Base-by-base conservation (phyloP, 2,113 vertebrate genomes). In the Coryphaenoides rupestris region DNA sequence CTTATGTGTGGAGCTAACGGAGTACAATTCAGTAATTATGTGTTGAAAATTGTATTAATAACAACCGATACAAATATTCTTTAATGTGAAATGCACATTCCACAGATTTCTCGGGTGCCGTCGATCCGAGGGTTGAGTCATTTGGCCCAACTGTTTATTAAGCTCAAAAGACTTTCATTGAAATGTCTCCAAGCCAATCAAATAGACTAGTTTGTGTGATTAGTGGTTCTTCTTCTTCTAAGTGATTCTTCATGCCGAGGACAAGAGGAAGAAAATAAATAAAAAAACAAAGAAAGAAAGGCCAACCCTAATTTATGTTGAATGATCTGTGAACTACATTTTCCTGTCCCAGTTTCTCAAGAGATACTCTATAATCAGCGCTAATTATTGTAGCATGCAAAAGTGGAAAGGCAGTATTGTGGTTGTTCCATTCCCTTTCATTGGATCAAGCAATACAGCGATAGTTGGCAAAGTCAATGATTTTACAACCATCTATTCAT, bases 311-410 rank as follows among this genome's bases (percentile, higher is more conserved):
- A 80, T 83, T 88, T 77, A 65, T 70, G 84, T 82, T 74, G 74
- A 82, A 40, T 40, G 33, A 40, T 40, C 81, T 82, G 84, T 76
- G 81, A 82, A 66, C 70, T 75, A 68, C 7, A 85, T 85, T 77
- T 74, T 79, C 83, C 71, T 75, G 85, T 82, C 83, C 86, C 72
- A 85, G 78, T 87, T 87, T 87, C 80, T 88, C 78, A 78, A 87
- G 84, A 84, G 88, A 88, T 76, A 83, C 83, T 86, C 82, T 72
- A 82, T 77, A 88, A 89, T 86, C 84, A 87, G 49, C 17, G 76
- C 68, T 84, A 83, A 89, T 87, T 86, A 85, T 61, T 81, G 72
- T 73, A 73, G 70, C 80, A 62, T 58, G 62, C 55, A 65, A 82
- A 85, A 84, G 78, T 75, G 74, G 70, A 62, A 73, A 75, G 60